These are phyloP conservation scores for Drosophila bocqueti DNA, from an alignment of 1,140 invertebrate species.

Conservation along the genomic window DNA sequence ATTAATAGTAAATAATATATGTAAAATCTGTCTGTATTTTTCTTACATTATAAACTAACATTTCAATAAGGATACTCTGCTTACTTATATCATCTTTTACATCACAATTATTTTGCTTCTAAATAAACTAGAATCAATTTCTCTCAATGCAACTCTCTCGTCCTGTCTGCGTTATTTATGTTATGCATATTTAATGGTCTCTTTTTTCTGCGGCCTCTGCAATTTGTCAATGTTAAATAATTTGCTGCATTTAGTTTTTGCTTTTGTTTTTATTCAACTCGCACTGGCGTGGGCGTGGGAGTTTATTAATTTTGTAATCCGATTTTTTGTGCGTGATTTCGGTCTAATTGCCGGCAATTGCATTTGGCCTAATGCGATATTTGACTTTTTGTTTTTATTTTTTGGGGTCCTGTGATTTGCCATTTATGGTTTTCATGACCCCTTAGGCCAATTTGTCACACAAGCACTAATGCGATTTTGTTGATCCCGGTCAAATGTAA, in stretches of 20 bases:
- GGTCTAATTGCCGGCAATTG: constrained; percentile 71
- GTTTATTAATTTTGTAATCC: constrained; percentile 70
- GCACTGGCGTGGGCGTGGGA: constrained; percentile 23
- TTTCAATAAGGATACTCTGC: neutral
- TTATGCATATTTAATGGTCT: constrained; percentile 72
- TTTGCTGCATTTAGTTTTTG: constrained; percentile 58
- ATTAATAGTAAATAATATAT: no score
- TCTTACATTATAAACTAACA: neutral
- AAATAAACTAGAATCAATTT: neutral
- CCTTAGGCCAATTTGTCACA: constrained; percentile 38
- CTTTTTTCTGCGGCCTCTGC: constrained; percentile 49
- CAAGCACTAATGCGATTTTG: constrained; percentile 48
- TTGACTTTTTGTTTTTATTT: constrained; percentile 25
- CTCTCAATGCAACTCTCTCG: neutral
- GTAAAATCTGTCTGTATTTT: neutral
- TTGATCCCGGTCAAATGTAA: constrained; percentile 48
- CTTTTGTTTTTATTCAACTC: constrained; percentile 32
- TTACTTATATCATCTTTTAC: no score
- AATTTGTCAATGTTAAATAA: constrained; percentile 74
- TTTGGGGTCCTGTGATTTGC: constrained; percentile 23
- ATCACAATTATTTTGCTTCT: no score
- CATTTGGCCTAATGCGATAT: constrained; percentile 63
- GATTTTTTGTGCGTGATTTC: constrained; percentile 34
- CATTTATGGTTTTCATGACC: constrained; percentile 28
- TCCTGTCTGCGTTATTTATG: constrained; percentile 45